Evolutionary conservation across 2,113 vertebrate genomes (phyloP), one percentile per base, ranked within the genome.

Genomic region (Perca fluviatilis): DNA sequence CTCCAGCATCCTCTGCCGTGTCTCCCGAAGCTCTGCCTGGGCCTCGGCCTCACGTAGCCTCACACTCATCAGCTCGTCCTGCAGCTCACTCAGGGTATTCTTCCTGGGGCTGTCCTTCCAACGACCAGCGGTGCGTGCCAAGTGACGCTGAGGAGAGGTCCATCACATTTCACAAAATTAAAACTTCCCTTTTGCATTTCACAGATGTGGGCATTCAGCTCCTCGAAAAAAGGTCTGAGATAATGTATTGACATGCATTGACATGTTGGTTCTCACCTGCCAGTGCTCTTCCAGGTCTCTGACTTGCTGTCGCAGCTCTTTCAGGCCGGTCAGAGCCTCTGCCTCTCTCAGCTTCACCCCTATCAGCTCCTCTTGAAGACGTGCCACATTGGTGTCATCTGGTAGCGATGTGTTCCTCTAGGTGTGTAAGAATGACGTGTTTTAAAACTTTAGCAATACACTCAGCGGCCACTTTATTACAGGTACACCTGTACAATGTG

Each of bases 11-110:
- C 97, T 97, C 89, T 99, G 98, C n/a, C 96, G 96, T 18, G 94
- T 96, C 90, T 99, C 98, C 63, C 95, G 94, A 63, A 99, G 92
- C 87, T 98, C 97, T 6, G 98, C 98, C 73, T 98, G 98, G 50
- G 96, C 97, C 95, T 99, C 98, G 1, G 98, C 98, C 90, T 99
- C 98, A 70, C 95, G 95, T 57, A 99, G 89, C 76, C 98, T 95
- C 63, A 97, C 97, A 14, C 95, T 97, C 98, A 99, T 99, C 77
- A 99, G 94, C 85, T 99, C 98, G 82, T 99, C 98, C 91, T 99
- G 98, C 18, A 99, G 95, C 88, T 99, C 98, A 65, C 96, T 96
- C 79, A 97, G 47, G 0, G 97, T 77, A 72, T 98, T 99, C 94
- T 97, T 99, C 91, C 92, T 96, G 7, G 97, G 94, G 71, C 94